Conservation (phyloP, 2,888 invertebrate genomes). For the Pachymerium ferrugineum region DNA sequence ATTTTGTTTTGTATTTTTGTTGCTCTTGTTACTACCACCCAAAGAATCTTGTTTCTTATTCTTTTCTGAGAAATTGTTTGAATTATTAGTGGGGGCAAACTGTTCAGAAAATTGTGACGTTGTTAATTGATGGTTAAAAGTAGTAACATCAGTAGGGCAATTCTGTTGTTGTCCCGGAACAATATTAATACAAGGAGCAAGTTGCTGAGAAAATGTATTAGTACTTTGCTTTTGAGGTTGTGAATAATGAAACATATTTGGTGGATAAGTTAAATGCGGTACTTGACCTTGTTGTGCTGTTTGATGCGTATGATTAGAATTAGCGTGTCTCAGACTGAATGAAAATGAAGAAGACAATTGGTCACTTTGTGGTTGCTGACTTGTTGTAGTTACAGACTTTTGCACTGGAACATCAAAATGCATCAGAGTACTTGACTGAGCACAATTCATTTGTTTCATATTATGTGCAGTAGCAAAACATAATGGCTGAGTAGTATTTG, state of each 20-base stretch:
- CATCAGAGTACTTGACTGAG: not conserved
- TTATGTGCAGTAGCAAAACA: not conserved
- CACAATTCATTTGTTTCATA: not conserved
- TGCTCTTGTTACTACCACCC: not conserved
- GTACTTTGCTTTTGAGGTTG: not conserved
- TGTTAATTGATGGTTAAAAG: not conserved
- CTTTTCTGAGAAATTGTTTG: not conserved
- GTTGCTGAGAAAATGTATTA: not conserved
- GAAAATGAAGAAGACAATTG: slow-evolving; percentile 31
- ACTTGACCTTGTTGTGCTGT: not conserved
- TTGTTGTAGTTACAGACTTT: not conserved
- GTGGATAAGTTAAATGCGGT: not conserved
- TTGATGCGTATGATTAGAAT: not conserved
- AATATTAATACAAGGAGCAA: not conserved
- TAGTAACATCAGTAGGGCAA: not conserved
- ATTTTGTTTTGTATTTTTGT: not conserved
- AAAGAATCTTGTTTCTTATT: not conserved
- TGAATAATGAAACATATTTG: not conserved
- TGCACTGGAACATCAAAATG: not conserved
- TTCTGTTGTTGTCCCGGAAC: not conserved
- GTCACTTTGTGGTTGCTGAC: slow-evolving; percentile 17
- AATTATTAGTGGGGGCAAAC: not conserved
- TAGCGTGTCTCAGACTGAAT: not conserved
- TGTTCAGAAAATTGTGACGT: not conserved
- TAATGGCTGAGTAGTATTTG: not conserved